These are phyloP conservation scores for Aplocera efformata DNA, from an alignment of 2,888 invertebrate genomes.

Conservation along the genomic window DNA sequence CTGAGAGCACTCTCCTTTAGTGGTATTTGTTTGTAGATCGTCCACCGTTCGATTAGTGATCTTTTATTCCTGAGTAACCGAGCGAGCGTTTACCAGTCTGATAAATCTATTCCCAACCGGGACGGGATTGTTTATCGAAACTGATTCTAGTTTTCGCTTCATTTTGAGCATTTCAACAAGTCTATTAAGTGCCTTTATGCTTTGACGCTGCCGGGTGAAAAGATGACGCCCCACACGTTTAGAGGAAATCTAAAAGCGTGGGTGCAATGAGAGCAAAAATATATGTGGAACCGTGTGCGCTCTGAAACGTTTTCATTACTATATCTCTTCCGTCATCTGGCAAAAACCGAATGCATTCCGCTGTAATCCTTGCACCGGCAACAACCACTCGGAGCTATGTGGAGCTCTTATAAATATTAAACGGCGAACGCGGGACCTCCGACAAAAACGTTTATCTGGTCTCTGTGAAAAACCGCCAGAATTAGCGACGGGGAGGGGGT, in stretches of 20 bases:
- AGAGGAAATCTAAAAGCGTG: constrained; percentile 17
- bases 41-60: constrained; percentile 47
- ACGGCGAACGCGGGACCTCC: constrained; percentile 59
- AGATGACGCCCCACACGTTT: constrained; percentile 9
- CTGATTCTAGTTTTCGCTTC: constrained; percentile 18
- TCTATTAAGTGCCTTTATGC: constrained; percentile 8
- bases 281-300: constrained; percentile 32
- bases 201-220: constrained; percentile 12
- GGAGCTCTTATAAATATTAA: constrained; percentile 76
- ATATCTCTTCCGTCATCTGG: constrained; percentile 51
- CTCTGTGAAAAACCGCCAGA: constrained; percentile 77
- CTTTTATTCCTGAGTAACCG: constrained; percentile 58
- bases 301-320: constrained; percentile 51
- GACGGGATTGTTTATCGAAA: constrained; percentile 17
- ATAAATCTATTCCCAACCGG: constrained; percentile 39
- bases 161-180: constrained; percentile 20
- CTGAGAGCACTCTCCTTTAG: constrained; percentile 51
- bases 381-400: constrained; percentile 61
- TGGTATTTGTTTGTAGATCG: constrained; percentile 43
- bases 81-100: constrained; percentile 43
- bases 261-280: constrained; percentile 19
- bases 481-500: constrained; percentile 75
- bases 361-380: constrained; percentile 65
- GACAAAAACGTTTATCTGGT: constrained; percentile 79
- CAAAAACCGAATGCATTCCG: constrained; percentile 62